Conservation (phyloP, 1,140 invertebrate genomes). For the Chironomus striatipennis region DNA sequence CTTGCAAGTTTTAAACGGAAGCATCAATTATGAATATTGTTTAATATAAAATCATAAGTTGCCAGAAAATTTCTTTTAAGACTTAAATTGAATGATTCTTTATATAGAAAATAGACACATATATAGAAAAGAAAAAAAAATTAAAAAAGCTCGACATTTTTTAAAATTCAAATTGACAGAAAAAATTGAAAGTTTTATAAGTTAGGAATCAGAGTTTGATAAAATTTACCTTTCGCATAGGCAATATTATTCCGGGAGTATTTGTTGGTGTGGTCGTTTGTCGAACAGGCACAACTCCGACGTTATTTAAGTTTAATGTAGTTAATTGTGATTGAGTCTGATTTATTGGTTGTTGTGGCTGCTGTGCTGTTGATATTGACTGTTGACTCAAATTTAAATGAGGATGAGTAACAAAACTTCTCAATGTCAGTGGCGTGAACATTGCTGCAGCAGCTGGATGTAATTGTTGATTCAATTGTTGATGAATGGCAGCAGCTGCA, state of each 20-base stretch:
- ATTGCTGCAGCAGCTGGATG: conserved; percentile 29
- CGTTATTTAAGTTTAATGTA: conserved; percentile 28
- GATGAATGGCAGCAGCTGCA: conserved; percentile 23
- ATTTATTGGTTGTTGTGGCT: conserved; percentile 24
- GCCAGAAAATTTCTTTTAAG: no score
- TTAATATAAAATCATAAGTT: no score
- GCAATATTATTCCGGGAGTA: conserved; percentile 25
- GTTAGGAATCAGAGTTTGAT: no score
- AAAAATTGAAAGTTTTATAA: no score
- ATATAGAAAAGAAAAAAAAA: no score
- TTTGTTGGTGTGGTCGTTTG: conserved; percentile 19
- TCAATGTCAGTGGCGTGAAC: conserved; percentile 28
- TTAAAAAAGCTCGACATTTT: no score
- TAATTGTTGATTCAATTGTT: conserved; percentile 6
- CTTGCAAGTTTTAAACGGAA: no score
- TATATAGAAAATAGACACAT: no score
- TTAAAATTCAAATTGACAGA: no score
- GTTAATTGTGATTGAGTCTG: conserved; percentile 27
- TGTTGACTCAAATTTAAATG: conserved; percentile 25
- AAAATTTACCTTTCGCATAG: conserved; percentile 29
- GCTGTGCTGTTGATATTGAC: neutral
- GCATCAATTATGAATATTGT: no score
- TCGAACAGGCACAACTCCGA: conserved; percentile 28
- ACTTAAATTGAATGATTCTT: no score
- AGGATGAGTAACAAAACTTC: conserved; percentile 27